A percentile compares a stretch with the other conserved stretches of the same genome.
phyloP scores from a whole-genome alignment of 2,797 vertebrate species.

The Coluber constrictor region DNA sequence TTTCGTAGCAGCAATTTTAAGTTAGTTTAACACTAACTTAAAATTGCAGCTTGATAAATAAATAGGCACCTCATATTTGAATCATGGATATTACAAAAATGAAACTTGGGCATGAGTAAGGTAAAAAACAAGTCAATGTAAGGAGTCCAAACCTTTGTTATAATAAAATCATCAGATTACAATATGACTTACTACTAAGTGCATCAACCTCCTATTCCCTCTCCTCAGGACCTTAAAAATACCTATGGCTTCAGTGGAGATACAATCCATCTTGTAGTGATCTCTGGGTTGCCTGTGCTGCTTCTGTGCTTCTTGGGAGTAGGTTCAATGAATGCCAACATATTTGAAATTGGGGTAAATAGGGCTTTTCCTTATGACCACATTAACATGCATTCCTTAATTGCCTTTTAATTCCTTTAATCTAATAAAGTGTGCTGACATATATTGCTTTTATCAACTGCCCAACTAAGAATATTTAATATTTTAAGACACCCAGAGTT shows the following conservation, averaged over 20 bases:
- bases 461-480: background rate
- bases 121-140: background rate
- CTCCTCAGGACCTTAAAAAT: background rate
- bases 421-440: background rate
- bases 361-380: background rate
- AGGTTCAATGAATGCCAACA: background rate
- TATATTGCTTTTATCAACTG: background rate
- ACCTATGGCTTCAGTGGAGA: background rate
- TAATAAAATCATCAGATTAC: background rate
- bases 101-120: background rate
- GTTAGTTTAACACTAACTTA: background rate
- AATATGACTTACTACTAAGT: background rate
- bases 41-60: background rate
- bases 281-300: background rate
- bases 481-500: background rate
- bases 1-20: no score
- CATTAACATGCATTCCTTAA: background rate
- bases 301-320: background rate
- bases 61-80: background rate
- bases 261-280: background rate
- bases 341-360: background rate
- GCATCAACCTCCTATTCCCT: background rate
- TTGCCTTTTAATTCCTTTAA: background rate
- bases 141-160: background rate
- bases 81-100: background rate